phyloP scores from a whole-genome alignment of 2,113 vertebrate species.

The Alligator sinensis region DNA sequence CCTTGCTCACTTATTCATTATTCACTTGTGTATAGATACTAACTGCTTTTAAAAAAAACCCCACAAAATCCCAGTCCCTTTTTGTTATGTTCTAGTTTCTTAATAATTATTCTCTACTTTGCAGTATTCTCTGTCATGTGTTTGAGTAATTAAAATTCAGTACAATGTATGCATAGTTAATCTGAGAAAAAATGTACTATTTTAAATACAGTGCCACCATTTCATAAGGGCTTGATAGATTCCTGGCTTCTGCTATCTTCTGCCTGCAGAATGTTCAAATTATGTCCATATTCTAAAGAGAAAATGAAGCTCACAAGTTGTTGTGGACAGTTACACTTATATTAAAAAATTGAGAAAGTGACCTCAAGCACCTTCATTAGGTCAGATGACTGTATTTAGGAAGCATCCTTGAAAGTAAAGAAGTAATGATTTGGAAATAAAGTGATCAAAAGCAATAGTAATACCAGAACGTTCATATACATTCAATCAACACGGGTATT shows the following conservation, averaged over 20 bases:
- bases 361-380: neutral
- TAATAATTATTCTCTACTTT: neutral
- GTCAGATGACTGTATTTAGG: neutral
- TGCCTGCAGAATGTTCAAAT: neutral
- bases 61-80: neutral
- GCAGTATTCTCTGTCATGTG: neutral
- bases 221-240: neutral
- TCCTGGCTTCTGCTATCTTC: neutral
- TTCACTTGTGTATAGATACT: neutral
- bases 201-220: neutral
- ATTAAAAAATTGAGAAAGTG: neutral
- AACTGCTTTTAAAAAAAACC: neutral
- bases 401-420: neutral
- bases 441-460: neutral
- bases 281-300: neutral
- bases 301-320: neutral
- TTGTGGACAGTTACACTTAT: neutral
- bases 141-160: conserved; percentile 31
- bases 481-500: neutral
- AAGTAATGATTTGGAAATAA: neutral
- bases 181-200: neutral
- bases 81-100: neutral
- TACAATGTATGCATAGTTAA: neutral
- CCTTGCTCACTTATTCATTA: neutral
- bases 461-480: neutral